These are phyloP conservation scores for Trissonchulus sp. DNA, from an alignment of 2,888 invertebrate genomes.

Conservation along the genomic window DNA sequence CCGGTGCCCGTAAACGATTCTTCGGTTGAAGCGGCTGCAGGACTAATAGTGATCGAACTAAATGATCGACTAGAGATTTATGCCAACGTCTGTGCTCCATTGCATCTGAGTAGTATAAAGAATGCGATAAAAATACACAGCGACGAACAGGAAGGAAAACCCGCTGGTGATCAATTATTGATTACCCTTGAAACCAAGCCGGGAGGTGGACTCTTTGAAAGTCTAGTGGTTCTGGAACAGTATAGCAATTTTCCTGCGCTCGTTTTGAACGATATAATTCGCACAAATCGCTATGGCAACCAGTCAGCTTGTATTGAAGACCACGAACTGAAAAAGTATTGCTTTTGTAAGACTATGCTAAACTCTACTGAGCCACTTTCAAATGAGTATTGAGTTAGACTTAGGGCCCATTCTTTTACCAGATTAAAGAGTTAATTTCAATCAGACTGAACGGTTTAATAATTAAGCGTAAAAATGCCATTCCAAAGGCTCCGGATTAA, in stretches of 20 bases:
- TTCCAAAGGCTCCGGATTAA: no score
- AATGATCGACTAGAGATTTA: not conserved
- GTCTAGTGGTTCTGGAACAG: not conserved
- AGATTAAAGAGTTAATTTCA: no score
- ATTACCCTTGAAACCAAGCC: conserved; percentile 55
- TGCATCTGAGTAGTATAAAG: not conserved
- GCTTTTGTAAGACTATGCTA: no score
- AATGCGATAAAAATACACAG: not conserved
- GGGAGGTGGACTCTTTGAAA: conserved; percentile 17
- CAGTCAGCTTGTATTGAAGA: conserved; percentile 12
- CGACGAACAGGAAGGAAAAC: not conserved
- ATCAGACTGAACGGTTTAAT: no score
- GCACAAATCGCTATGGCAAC: conserved; percentile 21
- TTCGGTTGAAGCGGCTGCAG: not conserved
- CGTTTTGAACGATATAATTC: conserved; percentile 1
- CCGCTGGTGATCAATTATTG: not conserved
- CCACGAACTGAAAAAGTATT: not conserved
- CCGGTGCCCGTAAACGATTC: not conserved
- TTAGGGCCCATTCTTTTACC: no score
- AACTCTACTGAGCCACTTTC: no score
- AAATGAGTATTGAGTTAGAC: no score
- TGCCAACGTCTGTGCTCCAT: not conserved
- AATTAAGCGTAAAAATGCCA: no score
- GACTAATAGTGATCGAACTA: not conserved
- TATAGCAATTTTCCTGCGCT: not conserved